Percentiles rank a stretch among this genome's conserved stretches.
Evolutionary conservation across 2,113 vertebrate species (phyloP).

Genomic region (Solea solea): DNA sequence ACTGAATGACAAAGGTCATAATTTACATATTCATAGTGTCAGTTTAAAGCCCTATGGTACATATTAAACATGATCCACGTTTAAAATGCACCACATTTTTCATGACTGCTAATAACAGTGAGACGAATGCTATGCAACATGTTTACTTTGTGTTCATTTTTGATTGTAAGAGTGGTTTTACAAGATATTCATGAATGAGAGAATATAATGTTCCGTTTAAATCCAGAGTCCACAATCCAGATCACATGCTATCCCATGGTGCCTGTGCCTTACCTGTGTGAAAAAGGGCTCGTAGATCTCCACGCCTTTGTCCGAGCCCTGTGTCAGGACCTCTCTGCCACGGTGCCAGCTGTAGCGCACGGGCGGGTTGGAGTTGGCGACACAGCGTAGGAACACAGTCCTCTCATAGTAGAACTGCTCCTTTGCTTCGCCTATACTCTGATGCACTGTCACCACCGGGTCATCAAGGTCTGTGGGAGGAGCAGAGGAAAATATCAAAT

Average conservation of each 20-base stretch:
- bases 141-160: not conserved
- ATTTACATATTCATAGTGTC: conserved; percentile 8
- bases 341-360: conserved; percentile 98
- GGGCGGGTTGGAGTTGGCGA: conserved; percentile 96
- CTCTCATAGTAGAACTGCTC: conserved; percentile 98
- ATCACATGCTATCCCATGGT: not conserved
- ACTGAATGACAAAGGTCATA: conserved; percentile 1
- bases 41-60: not conserved
- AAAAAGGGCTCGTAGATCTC: conserved; percentile 99
- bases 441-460: conserved; percentile 95
- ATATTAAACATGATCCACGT: not conserved
- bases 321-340: conserved; percentile 91
- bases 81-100: not conserved
- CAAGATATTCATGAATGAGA: not conserved
- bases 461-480: conserved; percentile 91
- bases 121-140: too few species aligned
- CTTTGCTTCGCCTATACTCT: conserved; percentile 98
- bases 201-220: too few species aligned
- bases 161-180: too few species aligned
- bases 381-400: conserved; percentile 96
- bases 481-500: conserved; percentile 10
- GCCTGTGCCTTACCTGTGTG: conserved; percentile 89
- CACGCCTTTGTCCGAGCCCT: conserved; percentile 97
- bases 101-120: not conserved
- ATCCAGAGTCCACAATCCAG: too few species aligned